Percentiles rank a stretch among this genome's conserved stretches.
Evolutionary conservation across 2,797 vertebrate species (phyloP).

Genomic region (Alfaro cultratus): DNA sequence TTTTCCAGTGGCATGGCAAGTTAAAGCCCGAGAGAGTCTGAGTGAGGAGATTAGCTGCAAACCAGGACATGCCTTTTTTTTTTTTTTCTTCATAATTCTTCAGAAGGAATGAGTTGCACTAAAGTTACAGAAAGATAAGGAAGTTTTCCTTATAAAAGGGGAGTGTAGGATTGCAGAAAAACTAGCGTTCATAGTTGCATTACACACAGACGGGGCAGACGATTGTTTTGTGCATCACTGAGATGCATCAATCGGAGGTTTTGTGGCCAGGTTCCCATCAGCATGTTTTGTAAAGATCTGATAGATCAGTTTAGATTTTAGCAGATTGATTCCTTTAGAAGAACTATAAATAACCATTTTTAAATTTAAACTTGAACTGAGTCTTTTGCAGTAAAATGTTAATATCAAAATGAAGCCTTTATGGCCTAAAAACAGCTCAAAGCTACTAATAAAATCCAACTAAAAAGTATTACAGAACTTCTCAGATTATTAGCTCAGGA

Average conservation of each 20-base stretch:
- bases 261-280: background rate
- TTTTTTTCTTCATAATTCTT: background rate
- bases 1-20: conserved; percentile 1
- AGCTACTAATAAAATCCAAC: background rate
- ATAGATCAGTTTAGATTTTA: background rate
- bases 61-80: background rate
- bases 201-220: background rate
- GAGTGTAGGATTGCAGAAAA: background rate
- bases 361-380: background rate
- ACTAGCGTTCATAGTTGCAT: background rate
- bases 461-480: background rate
- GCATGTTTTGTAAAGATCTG: too few relatives aligned
- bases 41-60: background rate
- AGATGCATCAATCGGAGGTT: background rate
- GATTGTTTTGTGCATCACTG: background rate
- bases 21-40: background rate
- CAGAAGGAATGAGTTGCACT: background rate
- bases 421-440: background rate
- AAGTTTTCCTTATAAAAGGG: background rate
- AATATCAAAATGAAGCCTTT: background rate
- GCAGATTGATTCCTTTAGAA: background rate
- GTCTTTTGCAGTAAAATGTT: background rate
- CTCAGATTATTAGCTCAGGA: background rate
- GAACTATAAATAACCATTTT: background rate
- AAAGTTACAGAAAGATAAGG: background rate